Conservation (phyloP, 2,113 vertebrate genomes). For the Turnix velox region DNA sequence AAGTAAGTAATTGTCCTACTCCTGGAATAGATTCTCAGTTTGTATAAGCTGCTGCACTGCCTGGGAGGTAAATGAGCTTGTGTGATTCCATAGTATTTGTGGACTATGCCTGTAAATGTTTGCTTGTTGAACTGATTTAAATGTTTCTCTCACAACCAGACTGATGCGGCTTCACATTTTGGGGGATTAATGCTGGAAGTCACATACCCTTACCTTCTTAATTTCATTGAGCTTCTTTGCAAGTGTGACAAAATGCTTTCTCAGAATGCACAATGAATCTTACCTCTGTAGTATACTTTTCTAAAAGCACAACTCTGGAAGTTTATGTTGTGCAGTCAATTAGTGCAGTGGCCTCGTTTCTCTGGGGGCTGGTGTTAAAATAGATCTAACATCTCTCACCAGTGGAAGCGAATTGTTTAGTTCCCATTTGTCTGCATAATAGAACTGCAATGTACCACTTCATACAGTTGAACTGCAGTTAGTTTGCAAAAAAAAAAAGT, state of each 20-base stretch:
- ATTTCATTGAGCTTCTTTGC: neutral
- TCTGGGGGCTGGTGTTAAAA: neutral
- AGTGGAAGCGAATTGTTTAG: conserved; percentile 5
- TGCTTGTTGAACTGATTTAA: conserved; percentile 8
- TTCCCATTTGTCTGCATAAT: neutral
- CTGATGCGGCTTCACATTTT: neutral
- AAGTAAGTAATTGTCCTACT: conserved; percentile 75
- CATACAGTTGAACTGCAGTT: neutral
- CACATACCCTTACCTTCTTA: neutral
- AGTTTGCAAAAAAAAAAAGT: neutral
- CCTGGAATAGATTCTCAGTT: neutral
- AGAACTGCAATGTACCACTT: neutral
- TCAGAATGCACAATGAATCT: neutral
- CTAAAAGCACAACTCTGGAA: neutral
- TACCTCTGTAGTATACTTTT: neutral
- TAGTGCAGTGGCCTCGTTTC: neutral
- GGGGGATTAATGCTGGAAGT: neutral
- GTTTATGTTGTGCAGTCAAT: neutral
- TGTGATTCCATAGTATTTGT: neutral
- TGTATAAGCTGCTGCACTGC: neutral
- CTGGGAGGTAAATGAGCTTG: neutral
- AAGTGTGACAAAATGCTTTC: neutral
- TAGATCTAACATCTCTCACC: neutral
- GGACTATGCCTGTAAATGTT: neutral
- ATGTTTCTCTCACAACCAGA: neutral